Base-by-base conservation (phyloP, 2,113 vertebrate genomes). In the Anseranas semipalmata region DNA sequence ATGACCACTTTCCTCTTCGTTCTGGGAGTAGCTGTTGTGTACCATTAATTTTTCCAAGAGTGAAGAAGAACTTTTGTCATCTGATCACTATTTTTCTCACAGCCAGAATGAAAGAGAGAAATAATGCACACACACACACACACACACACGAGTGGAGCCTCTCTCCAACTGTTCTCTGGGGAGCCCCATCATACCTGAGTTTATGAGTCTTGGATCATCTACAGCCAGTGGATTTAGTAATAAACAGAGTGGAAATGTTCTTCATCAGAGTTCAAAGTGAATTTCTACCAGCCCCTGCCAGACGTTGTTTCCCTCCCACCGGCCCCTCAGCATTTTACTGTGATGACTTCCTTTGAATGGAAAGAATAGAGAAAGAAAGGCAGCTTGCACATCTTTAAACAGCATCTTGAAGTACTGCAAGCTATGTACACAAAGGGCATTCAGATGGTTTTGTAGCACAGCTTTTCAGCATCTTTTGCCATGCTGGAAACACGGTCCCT, bases 321-420 rank as follows among this genome's bases (percentile, higher is more conserved):
- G 56, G 85, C 93, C 87, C 65, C 90, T 84, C 63, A 84, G 50
- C 50, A 16, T 81, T 94, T 92, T 77, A 55, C 66, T 82, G 27
- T 96, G 96, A 93, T 89, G 77, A 93, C 68, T 95, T 97, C 87
- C 97, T 97, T 93, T 95, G 73, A 95, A 41, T 78, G 77, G 92
- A 96, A 97, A 96, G 94, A 97, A 92, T 89, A 96, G 79, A 92
- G 94, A 97, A 86, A 94, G 55, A 62, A 93, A 91, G 91, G 89
- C 71, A 81, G 81, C 91, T 84, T 89, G 94, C 92, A 94, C 74
- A 92, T 92, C 97, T 98, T 96, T 96, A 91, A 98, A 97, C 94
- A 37, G 82, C 72, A 72, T 89, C 77, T 87, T 87, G 71, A 85
- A 89, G 46, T 90, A 68, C 10, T 84, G 66, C 56, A 81, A 95